Conservation (phyloP, 23 tunicate genomes). For the Halocynthia roretzi region DNA sequence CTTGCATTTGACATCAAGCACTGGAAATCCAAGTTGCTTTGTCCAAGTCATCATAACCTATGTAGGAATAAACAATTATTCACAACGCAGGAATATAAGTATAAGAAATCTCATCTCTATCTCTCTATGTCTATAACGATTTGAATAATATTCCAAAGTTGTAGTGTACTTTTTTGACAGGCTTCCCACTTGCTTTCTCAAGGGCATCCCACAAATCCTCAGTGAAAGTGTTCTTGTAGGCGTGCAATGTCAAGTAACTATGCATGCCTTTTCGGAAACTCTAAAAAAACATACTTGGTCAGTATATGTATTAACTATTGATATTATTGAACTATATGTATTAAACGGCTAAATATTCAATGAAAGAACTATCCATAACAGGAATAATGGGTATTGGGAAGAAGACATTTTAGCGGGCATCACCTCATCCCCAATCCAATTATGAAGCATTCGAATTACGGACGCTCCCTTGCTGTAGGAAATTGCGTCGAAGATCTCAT, state of each 20-base stretch:
- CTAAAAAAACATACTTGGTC: not conserved
- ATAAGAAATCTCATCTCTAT: too few relatives aligned
- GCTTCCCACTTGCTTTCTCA: constrained; percentile 85
- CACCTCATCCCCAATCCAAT: constrained; percentile 94
- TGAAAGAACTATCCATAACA: too few relatives aligned
- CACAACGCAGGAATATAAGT: not conserved
- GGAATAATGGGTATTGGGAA: too few relatives aligned
- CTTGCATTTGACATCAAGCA: constrained; percentile 49
- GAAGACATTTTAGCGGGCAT: not conserved
- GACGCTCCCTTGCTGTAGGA: constrained; percentile 99
- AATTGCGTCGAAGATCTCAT: constrained; percentile 96
- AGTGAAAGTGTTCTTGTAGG: constrained; percentile 94
- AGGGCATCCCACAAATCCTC: constrained; percentile 98
- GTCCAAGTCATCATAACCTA: constrained; percentile 98
- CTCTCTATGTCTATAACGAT: too few relatives aligned
- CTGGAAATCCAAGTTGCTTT: constrained; percentile 90
- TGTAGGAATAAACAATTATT: not conserved
- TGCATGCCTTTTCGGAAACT: constrained; percentile 89
- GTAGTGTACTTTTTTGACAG: constrained; percentile 56
- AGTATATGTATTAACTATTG: not conserved
- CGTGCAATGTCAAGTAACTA: constrained; percentile 68
- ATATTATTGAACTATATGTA: too few relatives aligned
- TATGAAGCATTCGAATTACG: constrained; percentile 88
- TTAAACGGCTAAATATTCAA: too few relatives aligned
- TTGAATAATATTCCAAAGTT: too few relatives aligned